Evolutionary conservation across 2,888 invertebrate genomes (phyloP).

Genomic region (Choreutis nemorana): DNA sequence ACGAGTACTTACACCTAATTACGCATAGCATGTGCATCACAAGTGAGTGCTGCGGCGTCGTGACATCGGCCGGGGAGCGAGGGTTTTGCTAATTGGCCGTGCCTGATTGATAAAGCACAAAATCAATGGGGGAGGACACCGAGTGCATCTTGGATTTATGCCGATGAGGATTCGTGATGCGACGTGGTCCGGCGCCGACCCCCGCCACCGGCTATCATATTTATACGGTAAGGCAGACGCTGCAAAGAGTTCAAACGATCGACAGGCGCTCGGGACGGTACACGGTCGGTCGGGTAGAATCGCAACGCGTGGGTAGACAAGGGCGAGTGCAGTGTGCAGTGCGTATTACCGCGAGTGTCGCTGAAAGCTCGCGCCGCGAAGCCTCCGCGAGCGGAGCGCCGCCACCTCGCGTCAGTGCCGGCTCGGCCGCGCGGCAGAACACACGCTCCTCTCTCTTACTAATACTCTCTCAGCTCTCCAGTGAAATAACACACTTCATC

Average conservation of each 20-base stretch:
- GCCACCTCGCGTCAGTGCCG: constrained; percentile 60
- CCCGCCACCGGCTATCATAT: constrained; percentile 63
- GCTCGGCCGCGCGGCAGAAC: constrained; percentile 62
- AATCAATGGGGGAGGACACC: constrained; percentile 60
- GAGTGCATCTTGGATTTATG: constrained; percentile 61
- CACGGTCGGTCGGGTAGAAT: constrained; percentile 57
- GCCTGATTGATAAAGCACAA: constrained; percentile 56
- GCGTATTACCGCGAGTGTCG: constrained; percentile 59
- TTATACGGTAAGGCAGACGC: constrained; percentile 62
- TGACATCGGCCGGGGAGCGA: constrained; percentile 33
- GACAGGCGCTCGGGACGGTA: constrained; percentile 61
- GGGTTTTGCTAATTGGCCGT: constrained; percentile 55
- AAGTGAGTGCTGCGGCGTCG: constrained; percentile 38
- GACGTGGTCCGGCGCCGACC: constrained; percentile 51
- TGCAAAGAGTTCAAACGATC: constrained; percentile 63
- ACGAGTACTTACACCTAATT: constrained; percentile 24
- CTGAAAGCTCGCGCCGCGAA: constrained; percentile 63
- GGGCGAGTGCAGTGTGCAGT: constrained; percentile 65
- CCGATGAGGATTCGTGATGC: constrained; percentile 60
- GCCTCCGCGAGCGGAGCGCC: constrained; percentile 46
- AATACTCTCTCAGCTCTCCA: constrained; percentile 18
- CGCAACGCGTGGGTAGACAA: constrained; percentile 58
- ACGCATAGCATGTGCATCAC: constrained; percentile 32
- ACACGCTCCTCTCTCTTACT: constrained; percentile 35
- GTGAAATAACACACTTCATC: constrained; percentile 22